Evolutionary conservation across 2,113 vertebrate species (phyloP), one percentile per base, ranked within the genome.

Genomic region (Oncorhynchus kisutch): DNA sequence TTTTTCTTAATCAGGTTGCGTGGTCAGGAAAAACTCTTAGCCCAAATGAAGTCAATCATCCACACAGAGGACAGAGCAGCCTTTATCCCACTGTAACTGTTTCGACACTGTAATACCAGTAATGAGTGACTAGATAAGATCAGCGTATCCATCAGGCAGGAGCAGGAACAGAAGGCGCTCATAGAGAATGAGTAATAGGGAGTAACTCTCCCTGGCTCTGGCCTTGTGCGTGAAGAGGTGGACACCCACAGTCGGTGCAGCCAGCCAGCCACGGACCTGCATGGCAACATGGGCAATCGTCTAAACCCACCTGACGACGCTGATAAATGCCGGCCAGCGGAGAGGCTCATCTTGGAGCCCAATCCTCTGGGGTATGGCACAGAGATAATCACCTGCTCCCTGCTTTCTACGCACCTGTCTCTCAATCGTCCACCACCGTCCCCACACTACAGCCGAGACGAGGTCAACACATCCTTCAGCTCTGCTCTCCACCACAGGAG

Each of bases 281-380:
- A 74, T 80, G 77, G 88, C 86, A 87, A 85, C 85, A 75, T 81
- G 82, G 87, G 81, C 89, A 89, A 90, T 89, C 82, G 82, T 83
- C 86, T 84, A 76, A 81, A 84, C 81, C 89, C 87, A 88, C 88
- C 84, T 91, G 88, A 89, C 86, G 84, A 81, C 78, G 80, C 45
- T 83, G 88, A 89, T 89, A 88, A 69, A 84, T 85, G 81, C 78
- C 78, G 79, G 87, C 83, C 87, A 87, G 84, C 77, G 72, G 79
- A 88, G 78, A 82, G 74, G 84, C 84, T 88, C 80, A 85, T 88
- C 79, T 84, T 75, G 51, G 81, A 85, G 81, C 81, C 81, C 81
- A 86, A 74, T 84, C 81, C 82, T 83, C 74, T 78, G 76, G 67
- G 77, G 81, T 76, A 74, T 66, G 83, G 72, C 67, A 77, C 62